phyloP scores from a whole-genome alignment of 2,797 vertebrate genomes.

The Meda fulgida region DNA sequence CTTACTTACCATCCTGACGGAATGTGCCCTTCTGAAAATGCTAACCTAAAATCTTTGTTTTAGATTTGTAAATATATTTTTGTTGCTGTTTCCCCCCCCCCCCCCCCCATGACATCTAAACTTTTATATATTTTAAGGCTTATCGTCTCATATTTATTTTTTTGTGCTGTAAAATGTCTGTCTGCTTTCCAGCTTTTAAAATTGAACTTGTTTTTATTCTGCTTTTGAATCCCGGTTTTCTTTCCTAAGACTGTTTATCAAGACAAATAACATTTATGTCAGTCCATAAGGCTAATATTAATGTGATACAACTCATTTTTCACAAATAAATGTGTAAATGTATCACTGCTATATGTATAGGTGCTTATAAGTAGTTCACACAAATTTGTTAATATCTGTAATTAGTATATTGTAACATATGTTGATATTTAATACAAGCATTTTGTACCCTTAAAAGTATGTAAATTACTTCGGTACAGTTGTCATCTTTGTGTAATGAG shows the following conservation, averaged over 20 bases:
- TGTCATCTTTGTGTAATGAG: neutral
- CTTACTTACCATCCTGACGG: conserved; percentile 89
- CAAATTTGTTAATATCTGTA: neutral
- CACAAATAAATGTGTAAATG: conserved; percentile 2
- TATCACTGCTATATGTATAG: neutral
- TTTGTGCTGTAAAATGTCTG: conserved; percentile 16
- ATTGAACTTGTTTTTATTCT: conserved; percentile 16
- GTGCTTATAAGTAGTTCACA: neutral
- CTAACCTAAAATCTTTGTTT: conserved; percentile 66
- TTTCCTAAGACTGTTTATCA: neutral
- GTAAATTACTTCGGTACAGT: neutral
- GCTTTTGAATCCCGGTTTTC: neutral
- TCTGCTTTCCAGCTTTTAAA: conserved; percentile 19
- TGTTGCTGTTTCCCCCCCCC: neutral
- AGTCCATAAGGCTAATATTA: neutral
- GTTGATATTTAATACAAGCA: neutral
- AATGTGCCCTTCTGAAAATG: conserved; percentile 82
- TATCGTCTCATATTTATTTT: conserved; percentile 21
- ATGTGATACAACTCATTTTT: neutral
- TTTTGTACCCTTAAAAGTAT: neutral
- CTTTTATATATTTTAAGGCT: conserved; percentile 2
- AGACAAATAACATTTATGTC: neutral
- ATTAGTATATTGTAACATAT: neutral
- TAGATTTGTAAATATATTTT: conserved; percentile 26
- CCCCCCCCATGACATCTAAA: neutral